Percentiles rank a stretch among this genome's conserved stretches.
Conservation (phyloP, 2,113 vertebrate genomes). For the Peromyscus polionotus region DNA sequence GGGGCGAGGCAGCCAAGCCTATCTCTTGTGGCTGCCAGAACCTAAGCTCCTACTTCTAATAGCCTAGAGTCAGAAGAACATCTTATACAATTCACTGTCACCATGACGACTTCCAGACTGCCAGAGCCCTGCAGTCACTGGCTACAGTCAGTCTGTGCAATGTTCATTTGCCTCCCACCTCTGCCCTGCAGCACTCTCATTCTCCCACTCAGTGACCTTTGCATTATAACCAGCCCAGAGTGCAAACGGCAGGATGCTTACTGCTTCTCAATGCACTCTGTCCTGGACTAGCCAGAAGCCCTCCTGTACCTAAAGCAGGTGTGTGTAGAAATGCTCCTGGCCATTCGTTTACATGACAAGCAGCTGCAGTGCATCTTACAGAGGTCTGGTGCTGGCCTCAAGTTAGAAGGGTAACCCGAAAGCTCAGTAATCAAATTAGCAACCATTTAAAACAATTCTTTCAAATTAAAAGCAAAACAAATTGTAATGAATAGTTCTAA, state of each 20-base stretch:
- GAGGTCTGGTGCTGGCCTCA: not conserved
- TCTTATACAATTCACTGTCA: not conserved
- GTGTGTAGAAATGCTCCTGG: too few relatives aligned
- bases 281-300: not conserved
- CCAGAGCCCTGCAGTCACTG: not conserved
- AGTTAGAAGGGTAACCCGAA: not conserved
- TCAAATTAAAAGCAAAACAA: not conserved
- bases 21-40: not conserved
- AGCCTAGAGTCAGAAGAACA: not conserved
- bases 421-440: not conserved
- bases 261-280: not conserved
- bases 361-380: not conserved
- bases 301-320: not conserved
- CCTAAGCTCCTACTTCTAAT: not conserved
- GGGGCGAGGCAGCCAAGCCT: not conserved
- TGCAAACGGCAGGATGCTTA: not conserved
- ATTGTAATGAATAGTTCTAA: not conserved
- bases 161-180: not conserved
- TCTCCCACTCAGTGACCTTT: not conserved
- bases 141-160: not conserved
- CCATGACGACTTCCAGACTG: not conserved
- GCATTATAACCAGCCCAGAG: not conserved
- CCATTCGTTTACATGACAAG: not conserved
- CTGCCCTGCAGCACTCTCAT: not conserved
- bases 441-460: not conserved